phyloP scores from a whole-genome alignment of 2,113 vertebrate species.

The Gila orcuttii region DNA sequence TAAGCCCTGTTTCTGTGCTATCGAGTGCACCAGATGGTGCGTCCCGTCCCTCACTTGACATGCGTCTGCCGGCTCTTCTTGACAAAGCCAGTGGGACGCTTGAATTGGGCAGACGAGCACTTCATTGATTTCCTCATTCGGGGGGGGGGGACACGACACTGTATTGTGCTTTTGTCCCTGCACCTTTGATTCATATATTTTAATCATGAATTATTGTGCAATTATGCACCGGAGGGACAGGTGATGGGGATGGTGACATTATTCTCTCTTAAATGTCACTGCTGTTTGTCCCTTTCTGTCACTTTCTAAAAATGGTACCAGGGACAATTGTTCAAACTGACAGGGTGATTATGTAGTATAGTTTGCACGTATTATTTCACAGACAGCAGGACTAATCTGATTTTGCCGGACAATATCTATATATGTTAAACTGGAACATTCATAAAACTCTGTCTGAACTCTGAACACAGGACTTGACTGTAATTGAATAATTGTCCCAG shows the following conservation, averaged over 20 bases:
- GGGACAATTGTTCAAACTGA: constrained; percentile 29
- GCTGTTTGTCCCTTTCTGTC: constrained; percentile 39
- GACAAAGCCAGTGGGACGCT: constrained; percentile 38
- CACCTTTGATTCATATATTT: constrained; percentile 48
- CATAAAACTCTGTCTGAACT: constrained; percentile 5
- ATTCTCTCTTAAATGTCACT: constrained; percentile 41
- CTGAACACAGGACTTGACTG: neutral
- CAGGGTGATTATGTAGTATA: constrained; percentile 31
- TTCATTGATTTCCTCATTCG: constrained; percentile 52
- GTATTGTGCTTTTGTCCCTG: constrained; percentile 56
- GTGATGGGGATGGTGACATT: constrained; percentile 35
- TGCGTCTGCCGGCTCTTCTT: constrained; percentile 43
- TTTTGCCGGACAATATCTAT: neutral
- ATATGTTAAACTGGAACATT: neutral
- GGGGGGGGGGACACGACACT: constrained; percentile 19
- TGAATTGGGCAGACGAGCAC: constrained; percentile 52
- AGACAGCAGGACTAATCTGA: neutral
- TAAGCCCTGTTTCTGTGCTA: constrained; percentile 40
- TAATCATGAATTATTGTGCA: constrained; percentile 55
- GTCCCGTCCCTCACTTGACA: constrained; percentile 41
- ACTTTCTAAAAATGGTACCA: constrained; percentile 15
- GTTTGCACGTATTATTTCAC: neutral
- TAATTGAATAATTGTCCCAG: neutral
- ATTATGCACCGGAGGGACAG: constrained; percentile 53
- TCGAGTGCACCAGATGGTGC: constrained; percentile 59